Percentiles rank a stretch among this genome's conserved stretches.
Evolutionary conservation across 2,888 invertebrate genomes (phyloP).

Genomic region (Agapetus fuscipes): DNA sequence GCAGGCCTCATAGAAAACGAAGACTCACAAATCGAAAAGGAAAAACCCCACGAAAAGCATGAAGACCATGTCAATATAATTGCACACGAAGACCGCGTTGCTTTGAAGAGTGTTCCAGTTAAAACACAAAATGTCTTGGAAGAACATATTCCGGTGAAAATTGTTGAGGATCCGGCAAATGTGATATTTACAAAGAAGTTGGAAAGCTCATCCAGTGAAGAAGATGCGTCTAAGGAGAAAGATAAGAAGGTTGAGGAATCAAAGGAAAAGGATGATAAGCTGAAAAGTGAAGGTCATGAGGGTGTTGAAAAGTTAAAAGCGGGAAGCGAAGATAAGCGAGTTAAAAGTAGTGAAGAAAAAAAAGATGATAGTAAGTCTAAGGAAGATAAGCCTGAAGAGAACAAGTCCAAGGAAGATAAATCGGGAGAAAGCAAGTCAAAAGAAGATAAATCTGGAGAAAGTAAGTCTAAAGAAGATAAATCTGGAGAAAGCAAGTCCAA

Average conservation of each 20-base stretch:
- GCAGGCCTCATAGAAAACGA: not conserved
- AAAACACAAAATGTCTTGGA: not conserved
- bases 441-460: too few species aligned
- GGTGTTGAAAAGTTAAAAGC: too few species aligned
- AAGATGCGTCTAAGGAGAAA: slow-evolving; percentile 1
- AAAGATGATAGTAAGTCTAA: slow-evolving; percentile 2
- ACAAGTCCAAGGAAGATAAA: too few species aligned
- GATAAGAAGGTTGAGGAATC: slow-evolving; percentile 2
- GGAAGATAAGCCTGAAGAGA: not conserved
- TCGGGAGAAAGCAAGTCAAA: too few species aligned
- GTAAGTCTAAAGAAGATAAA: too few species aligned
- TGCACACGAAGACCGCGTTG: not conserved
- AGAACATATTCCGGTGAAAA: slow-evolving; percentile 8
- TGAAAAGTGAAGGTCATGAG: not conserved
- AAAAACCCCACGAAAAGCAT: not conserved
- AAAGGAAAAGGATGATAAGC: not conserved
- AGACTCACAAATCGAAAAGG: not conserved
- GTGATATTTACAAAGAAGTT: not conserved
- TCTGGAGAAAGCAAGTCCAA: too few species aligned
- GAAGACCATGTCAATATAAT: not conserved
- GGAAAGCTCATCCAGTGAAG: too few species aligned
- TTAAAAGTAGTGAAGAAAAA: slow-evolving; percentile 1
- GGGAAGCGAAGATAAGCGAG: too few species aligned
- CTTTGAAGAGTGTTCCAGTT: not conserved
- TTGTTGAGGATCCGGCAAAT: slow-evolving; percentile 10